Percentiles rank a stretch among this genome's conserved stretches.
These are phyloP conservation scores for Nibea coibor DNA, from an alignment of 2,113 vertebrate species.

Conservation along the genomic window DNA sequence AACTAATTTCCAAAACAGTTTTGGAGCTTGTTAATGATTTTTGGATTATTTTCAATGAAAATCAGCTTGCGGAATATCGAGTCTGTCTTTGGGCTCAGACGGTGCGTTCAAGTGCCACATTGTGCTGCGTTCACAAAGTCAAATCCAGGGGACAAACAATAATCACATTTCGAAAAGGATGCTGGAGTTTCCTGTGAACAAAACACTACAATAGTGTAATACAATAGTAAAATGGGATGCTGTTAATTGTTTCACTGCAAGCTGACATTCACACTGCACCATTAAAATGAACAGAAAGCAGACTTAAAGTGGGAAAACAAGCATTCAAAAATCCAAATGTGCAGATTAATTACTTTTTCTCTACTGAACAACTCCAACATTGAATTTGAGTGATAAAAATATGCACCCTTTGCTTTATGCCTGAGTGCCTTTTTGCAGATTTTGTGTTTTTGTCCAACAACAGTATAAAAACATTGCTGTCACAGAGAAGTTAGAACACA, in stretches of 20 bases:
- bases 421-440: neutral
- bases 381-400: neutral
- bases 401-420: constrained; percentile 10
- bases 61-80: neutral
- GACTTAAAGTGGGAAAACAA: too few species aligned
- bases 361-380: neutral
- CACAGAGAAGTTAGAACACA: constrained; percentile 63
- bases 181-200: neutral
- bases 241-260: constrained; percentile 19
- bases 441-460: constrained; percentile 66
- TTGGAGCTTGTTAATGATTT: neutral
- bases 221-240: neutral
- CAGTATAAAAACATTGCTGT: constrained; percentile 46
- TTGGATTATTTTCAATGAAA: constrained; percentile 3
- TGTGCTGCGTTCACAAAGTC: constrained; percentile 4
- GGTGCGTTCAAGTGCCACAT: constrained; percentile 1
- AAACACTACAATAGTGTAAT: neutral
- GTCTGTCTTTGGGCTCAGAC: neutral
- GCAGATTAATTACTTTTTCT: constrained; percentile 5
- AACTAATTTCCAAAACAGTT: neutral
- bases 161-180: constrained; percentile 4
- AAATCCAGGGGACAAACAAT: constrained; percentile 4
- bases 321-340: neutral
- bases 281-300: constrained; percentile 6
- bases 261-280: constrained; percentile 7